phyloP scores from a whole-genome alignment of 2,113 vertebrate species.

The Dendrocopos noguchii region DNA sequence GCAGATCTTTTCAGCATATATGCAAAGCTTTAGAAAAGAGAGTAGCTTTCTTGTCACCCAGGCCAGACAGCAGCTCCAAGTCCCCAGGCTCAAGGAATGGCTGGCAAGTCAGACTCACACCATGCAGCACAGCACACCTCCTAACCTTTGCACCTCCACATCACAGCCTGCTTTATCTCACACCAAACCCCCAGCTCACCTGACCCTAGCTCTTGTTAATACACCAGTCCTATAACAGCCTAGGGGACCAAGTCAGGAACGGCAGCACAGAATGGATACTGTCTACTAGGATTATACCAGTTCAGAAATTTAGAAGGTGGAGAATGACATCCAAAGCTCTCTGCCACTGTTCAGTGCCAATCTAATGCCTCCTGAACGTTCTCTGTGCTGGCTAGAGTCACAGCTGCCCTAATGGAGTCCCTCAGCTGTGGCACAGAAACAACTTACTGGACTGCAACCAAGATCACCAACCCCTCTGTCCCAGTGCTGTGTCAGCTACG shows the following conservation, averaged over 20 bases:
- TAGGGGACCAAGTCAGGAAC: neutral
- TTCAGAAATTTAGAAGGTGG: neutral
- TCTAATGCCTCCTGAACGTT: neutral
- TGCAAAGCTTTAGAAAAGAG: neutral
- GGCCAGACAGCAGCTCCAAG: neutral
- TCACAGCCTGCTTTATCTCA: neutral
- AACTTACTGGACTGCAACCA: rapidly evolving
- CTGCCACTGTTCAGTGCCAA: neutral
- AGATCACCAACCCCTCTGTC: neutral
- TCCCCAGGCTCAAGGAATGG: neutral
- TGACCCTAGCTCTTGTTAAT: neutral
- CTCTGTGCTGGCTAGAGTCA: neutral
- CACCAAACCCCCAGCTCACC: rapidly evolving
- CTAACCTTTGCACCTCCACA: neutral
- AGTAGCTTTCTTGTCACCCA: neutral
- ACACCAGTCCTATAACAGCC: neutral
- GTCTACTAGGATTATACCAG: neutral
- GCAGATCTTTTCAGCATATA: neutral
- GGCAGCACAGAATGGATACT: neutral
- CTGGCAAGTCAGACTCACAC: neutral
- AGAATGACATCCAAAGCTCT: neutral
- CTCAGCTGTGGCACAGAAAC: rapidly evolving
- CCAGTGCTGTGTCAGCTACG: neutral
- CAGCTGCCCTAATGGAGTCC: neutral
- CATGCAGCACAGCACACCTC: neutral